Evolutionary conservation across 2,797 vertebrate species (phyloP), one percentile per base, ranked within the genome.

Genomic region (Nannoperca obscura): DNA sequence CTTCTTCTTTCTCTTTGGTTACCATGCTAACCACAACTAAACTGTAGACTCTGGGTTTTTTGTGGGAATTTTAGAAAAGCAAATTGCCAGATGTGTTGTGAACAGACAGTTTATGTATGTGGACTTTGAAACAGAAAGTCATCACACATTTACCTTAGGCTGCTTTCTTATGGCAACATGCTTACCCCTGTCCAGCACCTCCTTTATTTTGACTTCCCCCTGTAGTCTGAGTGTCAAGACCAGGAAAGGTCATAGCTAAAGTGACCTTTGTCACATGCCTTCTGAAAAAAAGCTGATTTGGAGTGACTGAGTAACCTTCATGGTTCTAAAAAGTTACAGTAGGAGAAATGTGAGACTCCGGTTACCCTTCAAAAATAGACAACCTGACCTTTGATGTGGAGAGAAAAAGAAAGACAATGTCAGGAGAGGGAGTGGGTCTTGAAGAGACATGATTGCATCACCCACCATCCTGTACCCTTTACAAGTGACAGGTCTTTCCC

Each of bases 381-480:
- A 3, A 65, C 30, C 10, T 76, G 62, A 81, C 59, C 76, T 72
- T 14, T 53, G 22, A 32, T 34, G 17, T 32, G 54, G 19, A 49
- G 32, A 62, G 19, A 3, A 69, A 52, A 57, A 71, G 2, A 68
- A 74, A 72, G 49, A 83, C 69, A 86, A 88, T 75, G 44, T 20
- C 64, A 53, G 75, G 22, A 81, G 59, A 83, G 67, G 76, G 57
- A 69, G 80, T 61, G 46, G 70, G 54, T 47, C 42, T 47, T 71
- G 44, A 46, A 3, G 17, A 34, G 30, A 34, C 42, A 19, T 5
- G 58, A 75, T 32, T 66, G 61, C 62, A 36, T 59, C 61, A 68
- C 34, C 53, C 38, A 66, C 66, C 73, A 61, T 83, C 78, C 83
- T 74, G 71, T 87, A 82, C 32, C 86, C 79, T 91, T 90, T 78